A percentile compares a stretch with the other conserved stretches of the same genome.
phyloP scores from a whole-genome alignment of 2,888 invertebrate genomes.

The Marronus borbonicus region DNA sequence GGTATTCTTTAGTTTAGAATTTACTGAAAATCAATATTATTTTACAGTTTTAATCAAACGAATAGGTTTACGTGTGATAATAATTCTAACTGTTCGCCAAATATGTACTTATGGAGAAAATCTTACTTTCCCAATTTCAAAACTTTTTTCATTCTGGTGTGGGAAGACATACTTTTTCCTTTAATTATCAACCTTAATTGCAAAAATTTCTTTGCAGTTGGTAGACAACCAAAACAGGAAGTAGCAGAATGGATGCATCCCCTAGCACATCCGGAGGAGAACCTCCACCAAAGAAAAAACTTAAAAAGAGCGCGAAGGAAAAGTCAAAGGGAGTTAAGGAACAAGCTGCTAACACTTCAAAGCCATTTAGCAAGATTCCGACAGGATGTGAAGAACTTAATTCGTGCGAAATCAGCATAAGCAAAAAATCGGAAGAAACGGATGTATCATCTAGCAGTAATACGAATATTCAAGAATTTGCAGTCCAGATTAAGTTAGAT shows the following conservation, averaged over 20 bases:
- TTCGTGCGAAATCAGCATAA: neutral
- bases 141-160: too few species aligned
- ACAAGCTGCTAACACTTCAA: neutral
- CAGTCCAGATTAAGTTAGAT: neutral
- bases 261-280: neutral
- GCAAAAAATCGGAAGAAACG: neutral
- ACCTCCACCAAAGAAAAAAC: constrained; percentile 23
- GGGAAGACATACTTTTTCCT: too few species aligned
- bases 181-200: too few species aligned
- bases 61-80: too few species aligned
- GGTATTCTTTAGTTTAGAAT: too few species aligned
- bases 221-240: neutral
- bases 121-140: too few species aligned
- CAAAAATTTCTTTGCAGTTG: neutral
- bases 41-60: too few species aligned
- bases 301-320: constrained; percentile 8
- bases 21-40: too few species aligned
- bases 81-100: too few species aligned
- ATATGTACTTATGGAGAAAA: too few species aligned
- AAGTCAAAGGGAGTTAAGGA: neutral
- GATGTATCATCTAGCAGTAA: neutral
- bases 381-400: neutral
- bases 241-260: neutral
- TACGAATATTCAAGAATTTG: neutral
- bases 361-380: neutral